Evolutionary conservation across 1,140 invertebrate species (phyloP).

Genomic region (Lamellibrachia luymesi): DNA sequence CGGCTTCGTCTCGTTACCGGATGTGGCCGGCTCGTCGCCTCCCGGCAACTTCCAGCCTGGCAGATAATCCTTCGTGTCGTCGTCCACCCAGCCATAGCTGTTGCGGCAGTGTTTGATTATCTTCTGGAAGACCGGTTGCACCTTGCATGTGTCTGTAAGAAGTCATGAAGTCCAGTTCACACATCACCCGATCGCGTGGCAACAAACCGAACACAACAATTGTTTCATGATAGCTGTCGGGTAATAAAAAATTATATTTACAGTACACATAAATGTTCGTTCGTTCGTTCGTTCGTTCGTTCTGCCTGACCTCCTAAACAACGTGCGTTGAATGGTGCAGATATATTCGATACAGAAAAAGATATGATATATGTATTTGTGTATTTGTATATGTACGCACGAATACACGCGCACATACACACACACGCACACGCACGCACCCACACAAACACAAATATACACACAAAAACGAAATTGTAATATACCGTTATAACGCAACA

Average conservation of each 20-base stretch:
- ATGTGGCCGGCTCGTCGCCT: neutral
- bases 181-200: neutral
- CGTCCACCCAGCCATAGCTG: constrained; percentile 53
- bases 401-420: too few relatives aligned
- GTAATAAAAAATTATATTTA: neutral
- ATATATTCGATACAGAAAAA: neutral
- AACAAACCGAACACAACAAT: too few relatives aligned
- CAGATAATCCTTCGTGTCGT: constrained; percentile 52
- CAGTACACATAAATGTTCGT: neutral
- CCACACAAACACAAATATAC: too few relatives aligned
- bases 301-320: neutral
- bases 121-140: constrained; percentile 33
- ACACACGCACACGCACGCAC: too few relatives aligned
- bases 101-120: constrained; percentile 50
- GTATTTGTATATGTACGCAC: too few relatives aligned
- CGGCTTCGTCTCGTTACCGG: constrained; percentile 23
- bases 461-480: too few relatives aligned
- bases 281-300: neutral
- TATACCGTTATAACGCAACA: too few relatives aligned
- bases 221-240: too few relatives aligned
- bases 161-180: neutral
- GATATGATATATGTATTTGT: neutral
- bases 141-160: constrained; percentile 47
- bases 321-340: neutral
- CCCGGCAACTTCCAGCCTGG: constrained; percentile 39